These are phyloP conservation scores for Macaria liturata DNA, from an alignment of 2,888 invertebrate genomes.

Conservation along the genomic window DNA sequence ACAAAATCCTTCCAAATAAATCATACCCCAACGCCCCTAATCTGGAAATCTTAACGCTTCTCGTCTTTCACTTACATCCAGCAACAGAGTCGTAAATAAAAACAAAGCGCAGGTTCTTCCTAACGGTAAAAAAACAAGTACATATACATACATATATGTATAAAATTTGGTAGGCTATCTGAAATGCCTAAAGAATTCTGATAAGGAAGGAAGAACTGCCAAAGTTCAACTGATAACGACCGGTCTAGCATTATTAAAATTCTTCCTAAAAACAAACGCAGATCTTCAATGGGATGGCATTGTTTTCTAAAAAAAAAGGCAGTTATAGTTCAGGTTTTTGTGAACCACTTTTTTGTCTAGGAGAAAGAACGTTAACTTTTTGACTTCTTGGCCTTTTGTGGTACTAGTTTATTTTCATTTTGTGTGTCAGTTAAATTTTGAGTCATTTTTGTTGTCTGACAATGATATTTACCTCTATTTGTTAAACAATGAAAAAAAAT, in stretches of 20 bases:
- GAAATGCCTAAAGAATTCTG: slow-evolving; percentile 24
- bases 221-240: slow-evolving; percentile 20
- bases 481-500: no score
- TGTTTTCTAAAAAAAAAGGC: slow-evolving; percentile 13
- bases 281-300: slow-evolving; percentile 26
- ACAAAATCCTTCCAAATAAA: slow-evolving; percentile 3
- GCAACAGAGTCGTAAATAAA: slow-evolving; percentile 24
- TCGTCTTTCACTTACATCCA: slow-evolving; percentile 12
- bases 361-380: no score
- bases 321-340: slow-evolving; percentile 1
- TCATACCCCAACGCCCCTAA: not conserved
- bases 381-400: no score
- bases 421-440: no score
- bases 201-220: slow-evolving; percentile 29
- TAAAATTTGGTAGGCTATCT: slow-evolving; percentile 28
- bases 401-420: no score
- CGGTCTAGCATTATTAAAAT: slow-evolving; percentile 30
- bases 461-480: no score
- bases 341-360: not conserved
- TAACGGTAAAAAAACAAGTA: slow-evolving; percentile 39
- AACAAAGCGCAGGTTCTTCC: slow-evolving; percentile 18
- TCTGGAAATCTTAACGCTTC: slow-evolving; percentile 8
- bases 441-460: no score
- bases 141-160: slow-evolving; percentile 9
- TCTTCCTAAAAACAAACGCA: slow-evolving; percentile 27